Base-by-base conservation (phyloP, 2,113 vertebrate genomes). In the Danionella cerebrum region DNA sequence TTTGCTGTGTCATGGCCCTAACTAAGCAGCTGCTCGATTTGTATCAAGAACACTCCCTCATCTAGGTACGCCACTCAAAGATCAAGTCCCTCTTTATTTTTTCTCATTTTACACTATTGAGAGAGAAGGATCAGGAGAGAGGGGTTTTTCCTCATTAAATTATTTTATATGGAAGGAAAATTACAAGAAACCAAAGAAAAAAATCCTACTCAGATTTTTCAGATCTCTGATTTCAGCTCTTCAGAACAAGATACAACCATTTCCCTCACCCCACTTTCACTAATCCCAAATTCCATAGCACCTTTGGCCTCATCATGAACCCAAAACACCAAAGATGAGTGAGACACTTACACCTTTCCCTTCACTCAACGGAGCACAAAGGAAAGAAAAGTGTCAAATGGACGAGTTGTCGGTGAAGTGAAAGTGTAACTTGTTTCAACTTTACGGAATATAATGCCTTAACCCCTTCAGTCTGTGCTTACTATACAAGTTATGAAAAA, bases 291-390 rank as follows among this genome's bases (percentile, higher is more conserved):
- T 33, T 57, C 35, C 62, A 42, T 35, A 25, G n/a, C 2, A 41
- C 54, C 11, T 31, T 66, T 66, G 50, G 24, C 27, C 38, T 63
- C 24, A 29, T 39, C 39, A 25, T 63, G 33, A 47, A 54, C 70
- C 54, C 22, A 25, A 22, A 31, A 72, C 18, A 60, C 54, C 42
- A 66, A 35, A 66, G 36, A 67, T n/a, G 12, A 44, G 45, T 27
- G 19, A 36, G 64, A 67, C 31, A 57, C 38, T 25, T 8, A 39
- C 65, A 48, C 27, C 47, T 5, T 4, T 35, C n/a, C 59, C 42
- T 44, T 36, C 55, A 29, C 38, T n/a, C n/a, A n/a, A n/a, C n/a
- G n/a, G 22, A 50, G 29, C 6, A 8, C 12, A 2, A 13, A 24
- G 8, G 38, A 27, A 29, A 59, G 11, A 52, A 67, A 21, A 70